These are phyloP conservation scores for Gorsachius magnificus DNA, from an alignment of 2,797 vertebrate species.

Conservation along the genomic window DNA sequence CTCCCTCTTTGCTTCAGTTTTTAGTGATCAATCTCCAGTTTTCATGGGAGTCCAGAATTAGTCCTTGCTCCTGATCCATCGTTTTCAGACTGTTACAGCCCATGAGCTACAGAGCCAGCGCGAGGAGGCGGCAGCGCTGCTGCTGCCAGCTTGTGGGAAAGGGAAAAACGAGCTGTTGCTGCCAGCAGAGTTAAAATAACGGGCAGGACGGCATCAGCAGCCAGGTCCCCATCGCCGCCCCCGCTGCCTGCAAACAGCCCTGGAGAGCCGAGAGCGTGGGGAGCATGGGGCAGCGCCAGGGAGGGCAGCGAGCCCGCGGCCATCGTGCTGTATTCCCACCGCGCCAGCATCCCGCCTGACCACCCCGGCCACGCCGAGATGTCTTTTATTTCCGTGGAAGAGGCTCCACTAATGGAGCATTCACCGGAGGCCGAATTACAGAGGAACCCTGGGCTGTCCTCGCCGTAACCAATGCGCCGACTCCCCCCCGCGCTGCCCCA, in stretches of 20 bases:
- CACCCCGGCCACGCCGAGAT: accelerated
- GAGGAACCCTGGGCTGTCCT: background rate
- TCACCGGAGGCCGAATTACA: background rate
- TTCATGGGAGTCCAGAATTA: background rate
- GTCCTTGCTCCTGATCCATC: background rate
- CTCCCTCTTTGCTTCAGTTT: background rate
- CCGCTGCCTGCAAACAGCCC: background rate
- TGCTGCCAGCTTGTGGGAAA: background rate
- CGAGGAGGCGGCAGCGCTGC: background rate
- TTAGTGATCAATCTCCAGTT: background rate
- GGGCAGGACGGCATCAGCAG: background rate
- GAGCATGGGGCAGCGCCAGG: background rate
- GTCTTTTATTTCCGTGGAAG: background rate
- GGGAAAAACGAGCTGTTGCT: background rate
- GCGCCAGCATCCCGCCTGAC: background rate
- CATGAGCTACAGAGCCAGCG: background rate
- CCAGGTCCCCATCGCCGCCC: accelerated
- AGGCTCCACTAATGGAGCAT: background rate
- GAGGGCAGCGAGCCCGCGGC: background rate
- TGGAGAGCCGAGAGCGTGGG: accelerated
- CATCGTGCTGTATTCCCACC: accelerated
- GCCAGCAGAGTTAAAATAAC: background rate
- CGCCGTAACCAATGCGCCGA: accelerated
- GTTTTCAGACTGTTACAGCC: background rate
- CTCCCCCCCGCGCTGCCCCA: accelerated